Conservation (phyloP, 2,888 invertebrate genomes). For the Griposia aprilina region DNA sequence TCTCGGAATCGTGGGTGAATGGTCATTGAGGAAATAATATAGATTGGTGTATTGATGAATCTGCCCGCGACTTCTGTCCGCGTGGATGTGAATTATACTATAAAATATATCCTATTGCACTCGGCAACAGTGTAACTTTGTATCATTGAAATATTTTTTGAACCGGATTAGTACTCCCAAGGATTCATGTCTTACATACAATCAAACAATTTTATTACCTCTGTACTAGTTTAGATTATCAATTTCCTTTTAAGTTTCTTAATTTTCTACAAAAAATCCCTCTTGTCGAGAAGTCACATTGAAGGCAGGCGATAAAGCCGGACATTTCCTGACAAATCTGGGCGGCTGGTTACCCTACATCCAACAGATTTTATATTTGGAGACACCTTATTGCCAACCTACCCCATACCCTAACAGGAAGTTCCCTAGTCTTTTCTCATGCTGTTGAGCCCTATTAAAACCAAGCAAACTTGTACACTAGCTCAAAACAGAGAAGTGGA, state of each 20-base stretch:
- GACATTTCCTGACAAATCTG: background rate
- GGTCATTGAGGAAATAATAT: constrained; percentile 4
- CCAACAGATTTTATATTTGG: background rate
- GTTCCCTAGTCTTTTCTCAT: background rate
- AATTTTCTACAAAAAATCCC: too few species aligned
- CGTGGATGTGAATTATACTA: background rate
- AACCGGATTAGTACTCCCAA: too few species aligned
- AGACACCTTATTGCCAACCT: too few species aligned
- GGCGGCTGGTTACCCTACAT: background rate
- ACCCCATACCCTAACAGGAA: background rate
- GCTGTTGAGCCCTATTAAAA: background rate
- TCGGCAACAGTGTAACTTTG: background rate
- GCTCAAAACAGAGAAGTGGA: background rate
- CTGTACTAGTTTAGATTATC: too few species aligned
- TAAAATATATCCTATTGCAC: background rate
- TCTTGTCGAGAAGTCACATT: too few species aligned
- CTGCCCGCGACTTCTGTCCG: background rate
- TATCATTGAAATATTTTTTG: background rate
- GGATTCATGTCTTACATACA: too few species aligned
- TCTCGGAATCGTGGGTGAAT: background rate
- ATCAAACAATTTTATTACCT: too few species aligned
- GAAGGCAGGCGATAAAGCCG: too few species aligned
- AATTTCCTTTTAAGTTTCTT: too few species aligned
- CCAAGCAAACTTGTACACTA: background rate
- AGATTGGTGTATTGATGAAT: background rate